A percentile compares a stretch with the other conserved stretches of the same genome.
Conservation (phyloP, 37 sponge, comb jelly and placozoan genomes). For the Chondrosia reniformis region DNA sequence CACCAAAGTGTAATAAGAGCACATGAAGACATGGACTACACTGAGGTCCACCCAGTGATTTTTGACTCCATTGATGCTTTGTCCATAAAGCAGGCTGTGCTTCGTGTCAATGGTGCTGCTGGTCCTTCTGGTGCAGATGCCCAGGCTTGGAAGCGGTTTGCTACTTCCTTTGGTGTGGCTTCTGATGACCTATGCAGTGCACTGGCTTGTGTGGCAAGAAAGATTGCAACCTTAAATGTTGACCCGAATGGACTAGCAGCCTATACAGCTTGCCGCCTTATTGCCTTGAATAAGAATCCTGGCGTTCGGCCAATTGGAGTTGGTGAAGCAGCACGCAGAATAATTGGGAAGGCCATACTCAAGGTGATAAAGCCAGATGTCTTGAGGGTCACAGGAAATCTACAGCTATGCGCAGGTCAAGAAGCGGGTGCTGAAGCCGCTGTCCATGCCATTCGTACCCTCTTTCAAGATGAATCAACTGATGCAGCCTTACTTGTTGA, state of each 20-base stretch:
- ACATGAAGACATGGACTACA: no score
- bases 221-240: not conserved
- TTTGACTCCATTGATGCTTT: no score
- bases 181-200: not conserved
- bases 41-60: no score
- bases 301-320: slow-evolving; percentile 8
- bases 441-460: not conserved
- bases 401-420: slow-evolving; percentile 10
- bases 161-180: not conserved
- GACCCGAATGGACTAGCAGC: not conserved
- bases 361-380: not conserved
- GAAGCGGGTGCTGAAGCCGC: slow-evolving; percentile 1
- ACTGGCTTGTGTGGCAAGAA: slow-evolving; percentile 5
- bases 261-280: not conserved
- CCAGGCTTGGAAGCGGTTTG: not conserved
- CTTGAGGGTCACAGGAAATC: not conserved
- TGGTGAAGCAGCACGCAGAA: not conserved
- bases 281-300: slow-evolving; percentile 17
- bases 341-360: not conserved
- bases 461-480: not conserved
- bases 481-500: slow-evolving; percentile 6
- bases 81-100: no score
- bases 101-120: slow-evolving; percentile 27
- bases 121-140: slow-evolving; percentile 19
- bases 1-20: no score